These are phyloP conservation scores for Scomber scombrus DNA, from an alignment of 2,113 vertebrate species.

Conservation along the genomic window DNA sequence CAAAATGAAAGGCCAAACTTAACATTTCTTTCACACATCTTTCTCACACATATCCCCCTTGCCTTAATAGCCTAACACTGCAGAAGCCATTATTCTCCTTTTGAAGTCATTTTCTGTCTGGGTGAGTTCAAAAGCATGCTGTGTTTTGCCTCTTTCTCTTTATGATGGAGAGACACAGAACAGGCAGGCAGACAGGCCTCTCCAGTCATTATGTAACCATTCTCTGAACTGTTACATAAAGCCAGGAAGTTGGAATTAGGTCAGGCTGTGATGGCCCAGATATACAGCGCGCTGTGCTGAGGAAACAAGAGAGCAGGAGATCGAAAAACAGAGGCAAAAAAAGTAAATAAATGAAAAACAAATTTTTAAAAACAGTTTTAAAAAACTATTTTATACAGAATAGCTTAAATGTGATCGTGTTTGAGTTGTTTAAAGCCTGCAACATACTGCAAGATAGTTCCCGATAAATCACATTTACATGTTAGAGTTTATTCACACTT, in stretches of 20 bases:
- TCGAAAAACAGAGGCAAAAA: slow-evolving; percentile 2
- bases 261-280: slow-evolving; percentile 69
- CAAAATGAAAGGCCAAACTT: background rate
- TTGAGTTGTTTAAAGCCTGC: too few species aligned
- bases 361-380: too few species aligned
- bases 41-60: background rate
- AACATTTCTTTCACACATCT: background rate
- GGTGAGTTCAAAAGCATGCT: slow-evolving; percentile 6
- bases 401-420: too few species aligned
- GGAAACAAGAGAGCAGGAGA: background rate
- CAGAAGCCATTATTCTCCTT: slow-evolving; percentile 6
- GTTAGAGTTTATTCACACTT: too few species aligned
- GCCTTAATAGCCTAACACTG: background rate
- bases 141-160: slow-evolving; percentile 27
- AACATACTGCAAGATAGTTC: background rate
- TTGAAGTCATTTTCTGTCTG: slow-evolving; percentile 31
- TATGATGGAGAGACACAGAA: slow-evolving; percentile 23
- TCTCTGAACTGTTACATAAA: slow-evolving; percentile 79
- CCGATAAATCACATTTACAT: too few species aligned
- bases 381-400: too few species aligned
- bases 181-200: slow-evolving; percentile 12
- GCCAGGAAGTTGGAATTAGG: slow-evolving; percentile 74
- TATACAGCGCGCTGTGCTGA: slow-evolving; percentile 24
- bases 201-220: slow-evolving; percentile 71
- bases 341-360: background rate